Percentiles rank a stretch among this genome's conserved stretches.
phyloP scores from a whole-genome alignment of 2,888 invertebrate genomes.

The Heliconius cydno region DNA sequence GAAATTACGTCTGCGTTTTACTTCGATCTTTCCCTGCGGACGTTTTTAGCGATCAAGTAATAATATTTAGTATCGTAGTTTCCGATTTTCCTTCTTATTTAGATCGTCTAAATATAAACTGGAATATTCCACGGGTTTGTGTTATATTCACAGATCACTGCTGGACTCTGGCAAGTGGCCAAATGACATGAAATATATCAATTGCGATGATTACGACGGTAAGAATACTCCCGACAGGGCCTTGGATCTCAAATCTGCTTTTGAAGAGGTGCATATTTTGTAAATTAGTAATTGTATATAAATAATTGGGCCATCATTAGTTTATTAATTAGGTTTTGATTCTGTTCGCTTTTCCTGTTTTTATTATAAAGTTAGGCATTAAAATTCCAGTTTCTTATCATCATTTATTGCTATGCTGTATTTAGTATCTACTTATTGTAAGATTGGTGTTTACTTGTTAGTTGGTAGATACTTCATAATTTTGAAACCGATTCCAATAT shows the following conservation, averaged over 20 bases:
- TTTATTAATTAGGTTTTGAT: no score
- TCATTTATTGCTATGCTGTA: not conserved
- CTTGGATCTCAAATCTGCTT: slow-evolving; percentile 87
- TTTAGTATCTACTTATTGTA: not conserved
- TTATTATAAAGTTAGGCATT: not conserved
- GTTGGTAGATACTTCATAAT: not conserved
- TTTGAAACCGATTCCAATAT: not conserved
- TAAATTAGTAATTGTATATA: no score
- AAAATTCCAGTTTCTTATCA: not conserved
- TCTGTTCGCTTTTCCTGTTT: slow-evolving; percentile 2
- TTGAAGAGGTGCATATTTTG: slow-evolving; percentile 56
- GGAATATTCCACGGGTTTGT: slow-evolving; percentile 73
- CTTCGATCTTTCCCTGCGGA: slow-evolving; percentile 91
- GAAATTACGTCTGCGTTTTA: slow-evolving; percentile 93
- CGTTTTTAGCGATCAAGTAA: slow-evolving; percentile 89
- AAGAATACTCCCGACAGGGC: slow-evolving; percentile 89
- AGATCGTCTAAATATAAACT: slow-evolving; percentile 71
- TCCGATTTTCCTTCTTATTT: slow-evolving; percentile 63
- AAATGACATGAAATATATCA: slow-evolving; percentile 87
- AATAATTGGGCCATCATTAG: no score
- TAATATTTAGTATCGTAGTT: slow-evolving; percentile 63
- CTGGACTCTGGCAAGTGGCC: slow-evolving; percentile 89
- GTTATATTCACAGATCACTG: slow-evolving; percentile 85
- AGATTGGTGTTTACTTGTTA: no score
- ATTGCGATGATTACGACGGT: slow-evolving; percentile 91